Percentiles rank a stretch among this genome's conserved stretches.
These are phyloP conservation scores for Dermochelys coriacea DNA, from an alignment of 2,797 vertebrate genomes.

Conservation along the genomic window DNA sequence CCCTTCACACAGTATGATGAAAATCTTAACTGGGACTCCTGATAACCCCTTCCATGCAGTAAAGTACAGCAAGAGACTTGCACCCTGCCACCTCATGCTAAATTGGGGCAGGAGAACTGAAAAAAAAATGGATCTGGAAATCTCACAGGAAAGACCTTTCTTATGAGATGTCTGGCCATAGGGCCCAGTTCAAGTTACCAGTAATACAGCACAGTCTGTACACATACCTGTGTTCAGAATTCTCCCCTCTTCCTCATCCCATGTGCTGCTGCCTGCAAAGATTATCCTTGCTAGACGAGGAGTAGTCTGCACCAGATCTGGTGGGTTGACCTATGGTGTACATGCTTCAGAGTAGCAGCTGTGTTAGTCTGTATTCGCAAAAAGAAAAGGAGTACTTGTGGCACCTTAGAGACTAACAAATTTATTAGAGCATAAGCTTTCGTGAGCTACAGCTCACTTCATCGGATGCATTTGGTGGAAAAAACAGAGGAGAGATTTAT, in stretches of 20 bases:
- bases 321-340: neutral
- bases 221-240: neutral
- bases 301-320: neutral
- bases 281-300: neutral
- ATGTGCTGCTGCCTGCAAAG: neutral
- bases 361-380: no score
- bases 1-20: neutral
- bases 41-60: neutral
- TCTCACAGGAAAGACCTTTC: neutral
- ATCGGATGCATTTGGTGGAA: no score
- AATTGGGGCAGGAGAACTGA: neutral
- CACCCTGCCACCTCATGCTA: neutral
- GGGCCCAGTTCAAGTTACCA: neutral
- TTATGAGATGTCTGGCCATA: no score
- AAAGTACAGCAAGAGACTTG: neutral
- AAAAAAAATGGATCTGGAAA: neutral
- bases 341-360: no score
- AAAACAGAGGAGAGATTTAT: no score
- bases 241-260: no score
- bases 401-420: no score
- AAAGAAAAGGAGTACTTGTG: no score
- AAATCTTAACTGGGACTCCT: neutral
- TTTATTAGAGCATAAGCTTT: no score
- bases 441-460: no score
- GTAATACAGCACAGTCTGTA: fast-evolving